Base-by-base conservation (phyloP, 2,797 vertebrate species). In the Micropoecilia bifurca region DNA sequence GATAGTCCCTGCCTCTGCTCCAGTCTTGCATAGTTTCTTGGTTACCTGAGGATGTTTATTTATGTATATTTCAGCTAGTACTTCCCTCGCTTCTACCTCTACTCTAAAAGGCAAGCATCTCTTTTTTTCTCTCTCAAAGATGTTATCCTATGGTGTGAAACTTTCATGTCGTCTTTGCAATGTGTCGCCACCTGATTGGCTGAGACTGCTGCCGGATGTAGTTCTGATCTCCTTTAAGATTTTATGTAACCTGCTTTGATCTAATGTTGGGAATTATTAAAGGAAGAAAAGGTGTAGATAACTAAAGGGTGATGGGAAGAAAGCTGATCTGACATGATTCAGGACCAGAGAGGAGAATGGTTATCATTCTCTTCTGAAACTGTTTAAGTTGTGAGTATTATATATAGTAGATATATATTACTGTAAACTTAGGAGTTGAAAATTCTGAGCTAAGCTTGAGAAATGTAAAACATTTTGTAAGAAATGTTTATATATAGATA, bases 1-100 rank as follows among this genome's bases (percentile, higher is more conserved):
- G 88, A 94, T 91, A 84, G 77, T 77, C 75, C 43, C 55, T 80
- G 87, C 20, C 7, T 81, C 20, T 57, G 74, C 87, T 84, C 79
- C 57, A 90, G 80, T 78, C 39, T 76, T 83, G 73, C 85, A 87
- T 77, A 88, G 87, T 90, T 88, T 82, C 89, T 78, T 85, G 86
- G 85, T 76, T 90, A 93, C 88, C 83, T 89, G 80, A 90, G 77
- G 87, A 92, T 91, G 87, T 91, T 91, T 90, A 85, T 86, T 84
- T 92, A 85, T 89, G 87, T 89, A 90, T 91, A 93, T 90, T 91
- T 91, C 73, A 83, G 77, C 43, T 68, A 43, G 57, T 63, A 59
- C 3, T 0, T 76, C 47, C 74, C 61, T 80, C 2, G 0, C 75
- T 45, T 43, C 76, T 30, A 10, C 79, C 76, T 76, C 66, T 46